phyloP scores from a whole-genome alignment of 2,113 vertebrate species.

The Taxidea taxus region DNA sequence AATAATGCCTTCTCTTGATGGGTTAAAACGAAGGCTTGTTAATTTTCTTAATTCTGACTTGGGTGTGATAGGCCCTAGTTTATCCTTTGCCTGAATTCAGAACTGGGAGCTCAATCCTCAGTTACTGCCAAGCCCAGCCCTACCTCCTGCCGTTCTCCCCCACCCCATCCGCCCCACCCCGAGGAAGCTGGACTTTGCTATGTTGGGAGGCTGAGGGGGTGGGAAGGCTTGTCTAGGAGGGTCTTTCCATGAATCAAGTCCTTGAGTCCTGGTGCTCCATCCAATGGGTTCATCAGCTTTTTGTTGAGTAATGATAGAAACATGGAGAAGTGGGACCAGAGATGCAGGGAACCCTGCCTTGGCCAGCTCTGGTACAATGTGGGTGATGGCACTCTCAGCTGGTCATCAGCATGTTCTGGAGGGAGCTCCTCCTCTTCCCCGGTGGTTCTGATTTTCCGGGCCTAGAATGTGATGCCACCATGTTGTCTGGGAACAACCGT shows the following conservation, averaged over 20 bases:
- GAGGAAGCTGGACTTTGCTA: background rate
- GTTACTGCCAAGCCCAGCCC: background rate
- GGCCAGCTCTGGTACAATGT: accelerated
- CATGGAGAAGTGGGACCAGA: background rate
- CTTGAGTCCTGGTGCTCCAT: background rate
- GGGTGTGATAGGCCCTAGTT: background rate
- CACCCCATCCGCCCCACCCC: accelerated
- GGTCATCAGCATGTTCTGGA: background rate
- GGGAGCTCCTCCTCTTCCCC: background rate
- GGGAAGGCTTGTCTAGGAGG: background rate
- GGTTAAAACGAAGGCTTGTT: background rate
- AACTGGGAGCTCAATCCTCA: background rate
- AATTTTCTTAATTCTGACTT: background rate
- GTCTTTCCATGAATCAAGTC: background rate
- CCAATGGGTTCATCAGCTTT: background rate
- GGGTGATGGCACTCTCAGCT: no score
- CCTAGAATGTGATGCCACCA: background rate
- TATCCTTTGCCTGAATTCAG: background rate
- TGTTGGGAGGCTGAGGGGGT: no score
- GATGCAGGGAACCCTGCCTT: background rate
- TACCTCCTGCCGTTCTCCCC: no score
- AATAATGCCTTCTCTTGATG: background rate
- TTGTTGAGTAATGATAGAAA: no score
- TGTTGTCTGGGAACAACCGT: background rate
- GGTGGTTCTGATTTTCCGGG: background rate